A percentile compares a stretch with the other conserved stretches of the same genome.
Evolutionary conservation across 2,888 invertebrate species (phyloP).

Genomic region (Ennomos fuscantarius): DNA sequence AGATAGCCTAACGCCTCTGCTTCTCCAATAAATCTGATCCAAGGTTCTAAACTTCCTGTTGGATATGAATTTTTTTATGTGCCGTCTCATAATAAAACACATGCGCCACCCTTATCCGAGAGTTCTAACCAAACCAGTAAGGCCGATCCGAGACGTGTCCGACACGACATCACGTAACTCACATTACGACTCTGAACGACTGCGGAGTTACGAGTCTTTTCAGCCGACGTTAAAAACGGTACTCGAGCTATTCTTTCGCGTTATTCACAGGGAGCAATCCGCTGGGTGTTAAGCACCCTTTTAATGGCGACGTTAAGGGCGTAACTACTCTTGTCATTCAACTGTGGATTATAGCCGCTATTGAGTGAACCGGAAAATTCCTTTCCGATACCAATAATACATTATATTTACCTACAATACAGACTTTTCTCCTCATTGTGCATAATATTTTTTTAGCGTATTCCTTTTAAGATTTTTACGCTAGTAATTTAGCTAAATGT

Average conservation of each 20-base stretch:
- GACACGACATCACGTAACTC: constrained; percentile 53
- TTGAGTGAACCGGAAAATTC: constrained; percentile 33
- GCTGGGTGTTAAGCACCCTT: constrained; percentile 66
- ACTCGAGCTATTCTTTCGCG: constrained; percentile 68
- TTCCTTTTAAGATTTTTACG: too few species aligned
- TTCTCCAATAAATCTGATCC: constrained; percentile 5
- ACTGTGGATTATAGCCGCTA: constrained; percentile 55
- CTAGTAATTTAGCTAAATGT: too few species aligned
- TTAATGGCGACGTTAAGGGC: constrained; percentile 64
- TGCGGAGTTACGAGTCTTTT: constrained; percentile 70
- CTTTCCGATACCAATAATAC: constrained; percentile 17
- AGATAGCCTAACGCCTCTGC: neutral
- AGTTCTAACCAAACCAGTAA: constrained; percentile 43
- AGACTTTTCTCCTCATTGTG: too few species aligned
- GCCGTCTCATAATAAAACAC: constrained; percentile 50
- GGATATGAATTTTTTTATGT: constrained; percentile 30
- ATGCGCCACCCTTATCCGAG: constrained; percentile 45
- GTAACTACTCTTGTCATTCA: constrained; percentile 66
- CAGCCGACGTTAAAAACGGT: constrained; percentile 64
- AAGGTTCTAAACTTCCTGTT: neutral
- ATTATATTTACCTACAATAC: neutral
- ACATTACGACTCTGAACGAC: constrained; percentile 69
- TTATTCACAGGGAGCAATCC: constrained; percentile 71
- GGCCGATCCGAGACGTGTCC: constrained; percentile 24
- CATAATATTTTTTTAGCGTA: too few species aligned